Percentiles rank a stretch among this genome's conserved stretches.
Evolutionary conservation across 2,113 vertebrate genomes (phyloP).

Genomic region (Antechinus flavipes): DNA sequence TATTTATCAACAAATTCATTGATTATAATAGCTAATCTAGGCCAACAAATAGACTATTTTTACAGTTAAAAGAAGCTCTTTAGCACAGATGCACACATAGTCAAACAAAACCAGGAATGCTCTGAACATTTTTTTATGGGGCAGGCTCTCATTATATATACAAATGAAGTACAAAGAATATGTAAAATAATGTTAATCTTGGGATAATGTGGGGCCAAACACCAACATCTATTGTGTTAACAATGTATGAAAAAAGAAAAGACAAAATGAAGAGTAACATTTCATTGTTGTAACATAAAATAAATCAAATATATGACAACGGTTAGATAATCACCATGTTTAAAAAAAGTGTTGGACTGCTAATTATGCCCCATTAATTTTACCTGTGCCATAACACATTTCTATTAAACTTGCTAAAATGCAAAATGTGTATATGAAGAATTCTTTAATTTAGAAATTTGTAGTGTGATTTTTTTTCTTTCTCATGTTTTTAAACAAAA

Average conservation of each 20-base stretch:
- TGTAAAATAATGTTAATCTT: not conserved
- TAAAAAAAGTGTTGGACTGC: constrained; percentile 21
- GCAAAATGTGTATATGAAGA: constrained; percentile 25
- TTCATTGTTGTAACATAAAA: not conserved
- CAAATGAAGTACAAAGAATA: not conserved
- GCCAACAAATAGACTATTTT: not conserved
- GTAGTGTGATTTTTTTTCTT: not conserved
- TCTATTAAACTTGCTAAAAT: constrained; percentile 29
- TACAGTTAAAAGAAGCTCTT: not conserved
- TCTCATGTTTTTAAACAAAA: constrained; percentile 34
- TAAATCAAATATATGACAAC: constrained; percentile 33
- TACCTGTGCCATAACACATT: constrained; percentile 31
- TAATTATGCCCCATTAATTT: constrained; percentile 29
- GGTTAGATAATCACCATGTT: not conserved
- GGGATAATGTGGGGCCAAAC: not conserved
- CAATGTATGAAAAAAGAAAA: not conserved
- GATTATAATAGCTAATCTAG: not conserved
- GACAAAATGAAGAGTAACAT: not conserved
- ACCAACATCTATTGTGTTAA: not conserved
- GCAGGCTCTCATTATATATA: not conserved
- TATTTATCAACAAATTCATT: not conserved
- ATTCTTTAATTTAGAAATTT: constrained; percentile 38
- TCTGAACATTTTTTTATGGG: not conserved
- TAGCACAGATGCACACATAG: not conserved
- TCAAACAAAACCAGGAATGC: not conserved